phyloP scores from a whole-genome alignment of 2,113 vertebrate genomes.

The Lycaon pictus region DNA sequence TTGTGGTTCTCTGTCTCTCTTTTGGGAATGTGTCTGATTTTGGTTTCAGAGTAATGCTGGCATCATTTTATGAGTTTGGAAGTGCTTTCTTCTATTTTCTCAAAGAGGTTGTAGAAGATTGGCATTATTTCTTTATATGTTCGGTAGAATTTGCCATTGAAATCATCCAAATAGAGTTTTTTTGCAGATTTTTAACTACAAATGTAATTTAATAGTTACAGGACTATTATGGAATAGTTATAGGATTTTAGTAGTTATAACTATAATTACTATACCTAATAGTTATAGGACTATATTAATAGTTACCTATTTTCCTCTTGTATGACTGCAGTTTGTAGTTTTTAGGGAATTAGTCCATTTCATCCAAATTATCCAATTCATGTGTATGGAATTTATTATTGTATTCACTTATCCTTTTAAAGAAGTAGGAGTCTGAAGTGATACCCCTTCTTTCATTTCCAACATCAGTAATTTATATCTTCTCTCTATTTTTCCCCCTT shows the following conservation, averaged over 20 bases:
- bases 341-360: slow-evolving; percentile 17
- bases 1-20: background rate
- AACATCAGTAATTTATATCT: background rate
- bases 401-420: background rate
- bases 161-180: background rate
- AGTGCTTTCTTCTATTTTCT: background rate
- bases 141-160: background rate
- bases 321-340: background rate
- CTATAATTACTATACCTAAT: background rate
- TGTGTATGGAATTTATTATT: background rate
- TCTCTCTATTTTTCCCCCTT: background rate
- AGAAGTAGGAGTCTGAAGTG: background rate
- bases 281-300: background rate
- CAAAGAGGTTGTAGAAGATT: background rate
- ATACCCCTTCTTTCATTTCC: background rate
- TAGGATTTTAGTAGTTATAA: background rate
- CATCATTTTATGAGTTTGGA: slow-evolving; percentile 9
- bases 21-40: background rate
- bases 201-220: background rate
- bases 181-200: slow-evolving; percentile 24
- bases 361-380: background rate
- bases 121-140: background rate
- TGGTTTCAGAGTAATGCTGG: background rate
- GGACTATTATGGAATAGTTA: background rate
- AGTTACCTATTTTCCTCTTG: background rate